Conservation (phyloP, 2,797 vertebrate genomes). For the Sternarchorhynchus goeldii region DNA sequence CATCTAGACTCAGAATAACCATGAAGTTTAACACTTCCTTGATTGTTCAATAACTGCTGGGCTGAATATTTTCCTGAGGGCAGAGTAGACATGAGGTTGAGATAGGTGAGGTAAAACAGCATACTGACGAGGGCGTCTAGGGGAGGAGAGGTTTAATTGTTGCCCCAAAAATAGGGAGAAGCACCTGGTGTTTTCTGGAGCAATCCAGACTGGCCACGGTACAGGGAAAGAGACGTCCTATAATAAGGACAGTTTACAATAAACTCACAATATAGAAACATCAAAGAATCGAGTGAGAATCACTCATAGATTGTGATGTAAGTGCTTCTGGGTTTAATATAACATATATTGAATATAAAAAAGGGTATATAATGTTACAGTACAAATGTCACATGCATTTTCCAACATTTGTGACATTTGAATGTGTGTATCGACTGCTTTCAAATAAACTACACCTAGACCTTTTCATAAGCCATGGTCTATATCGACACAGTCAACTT, state of each 20-base stretch:
- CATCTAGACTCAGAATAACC: constrained; percentile 10
- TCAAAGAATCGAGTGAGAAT: too few relatives aligned
- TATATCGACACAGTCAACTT: not conserved
- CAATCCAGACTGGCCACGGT: constrained; percentile 21
- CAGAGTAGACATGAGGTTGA: constrained; percentile 7
- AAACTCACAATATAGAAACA: too few relatives aligned
- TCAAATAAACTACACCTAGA: not conserved
- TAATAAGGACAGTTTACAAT: too few relatives aligned
- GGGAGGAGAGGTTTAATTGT: constrained; percentile 37
- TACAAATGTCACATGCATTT: too few relatives aligned
- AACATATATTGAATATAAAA: too few relatives aligned
- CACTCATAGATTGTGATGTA: too few relatives aligned
- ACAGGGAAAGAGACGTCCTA: not conserved
- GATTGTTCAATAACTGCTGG: constrained; percentile 9
- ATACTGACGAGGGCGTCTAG: not conserved
- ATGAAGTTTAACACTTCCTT: constrained; percentile 14
- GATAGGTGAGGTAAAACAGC: not conserved
- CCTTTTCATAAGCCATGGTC: not conserved
- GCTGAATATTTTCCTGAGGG: constrained; percentile 25
- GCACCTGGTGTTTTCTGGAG: constrained; percentile 25
- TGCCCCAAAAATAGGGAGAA: constrained; percentile 3
- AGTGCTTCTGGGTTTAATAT: too few relatives aligned
- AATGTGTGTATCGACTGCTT: not conserved
- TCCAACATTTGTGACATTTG: not conserved
- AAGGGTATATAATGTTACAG: too few relatives aligned